phyloP scores from a whole-genome alignment of 2,888 invertebrate species.

The Phalera bucephala region DNA sequence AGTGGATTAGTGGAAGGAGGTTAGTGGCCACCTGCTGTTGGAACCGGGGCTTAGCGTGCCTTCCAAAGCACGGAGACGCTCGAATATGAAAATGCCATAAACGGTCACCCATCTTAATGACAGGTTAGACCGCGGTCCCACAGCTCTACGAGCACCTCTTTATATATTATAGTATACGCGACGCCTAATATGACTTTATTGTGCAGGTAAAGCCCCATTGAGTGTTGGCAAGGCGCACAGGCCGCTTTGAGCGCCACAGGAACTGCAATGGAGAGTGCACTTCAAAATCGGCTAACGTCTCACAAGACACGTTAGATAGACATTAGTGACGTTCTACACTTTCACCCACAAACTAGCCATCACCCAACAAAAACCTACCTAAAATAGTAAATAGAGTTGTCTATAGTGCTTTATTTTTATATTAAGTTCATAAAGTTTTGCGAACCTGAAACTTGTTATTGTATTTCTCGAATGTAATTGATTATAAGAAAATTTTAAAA shows the following conservation, averaged over 20 bases:
- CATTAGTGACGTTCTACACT: constrained; percentile 37
- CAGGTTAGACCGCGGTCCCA: too few relatives aligned
- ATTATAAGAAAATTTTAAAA: constrained; percentile 20
- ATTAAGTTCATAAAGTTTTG: constrained; percentile 35
- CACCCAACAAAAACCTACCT: constrained; percentile 37
- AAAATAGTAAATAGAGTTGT: constrained; percentile 31
- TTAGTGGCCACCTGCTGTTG: too few relatives aligned
- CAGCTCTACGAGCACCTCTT: too few relatives aligned
- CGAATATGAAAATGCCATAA: too few relatives aligned
- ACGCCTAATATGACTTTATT: too few relatives aligned
- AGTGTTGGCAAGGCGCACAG: constrained; percentile 56
- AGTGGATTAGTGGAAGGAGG: too few relatives aligned
- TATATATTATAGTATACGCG: too few relatives aligned
- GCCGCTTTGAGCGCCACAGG: constrained; percentile 32
- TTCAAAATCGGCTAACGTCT: constrained; percentile 35
- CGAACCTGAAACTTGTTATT: constrained; percentile 26
- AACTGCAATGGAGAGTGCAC: constrained; percentile 22
- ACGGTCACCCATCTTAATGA: too few relatives aligned
- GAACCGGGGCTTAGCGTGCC: too few relatives aligned
- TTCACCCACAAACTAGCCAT: constrained; percentile 46
- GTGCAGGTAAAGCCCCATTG: constrained; percentile 75
- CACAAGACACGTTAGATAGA: constrained; percentile 35
- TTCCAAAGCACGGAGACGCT: too few relatives aligned
- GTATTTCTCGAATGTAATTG: constrained; percentile 33
- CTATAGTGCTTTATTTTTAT: constrained; percentile 49